Base-by-base conservation (phyloP, 2,113 vertebrate genomes). In the Corythaeola cristata region DNA sequence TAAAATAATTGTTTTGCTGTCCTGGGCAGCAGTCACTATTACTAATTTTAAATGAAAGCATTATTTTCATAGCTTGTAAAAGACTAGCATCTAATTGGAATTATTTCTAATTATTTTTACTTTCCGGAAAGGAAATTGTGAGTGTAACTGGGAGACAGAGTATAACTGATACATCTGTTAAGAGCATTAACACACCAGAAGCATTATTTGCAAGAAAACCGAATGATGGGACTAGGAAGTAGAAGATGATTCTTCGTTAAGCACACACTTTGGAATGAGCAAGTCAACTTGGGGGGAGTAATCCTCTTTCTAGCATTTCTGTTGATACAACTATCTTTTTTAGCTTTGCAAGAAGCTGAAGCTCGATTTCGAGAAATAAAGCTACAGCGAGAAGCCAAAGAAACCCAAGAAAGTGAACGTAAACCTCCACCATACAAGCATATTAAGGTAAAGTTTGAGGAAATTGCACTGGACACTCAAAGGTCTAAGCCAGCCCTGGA, bases 361-460 rank as follows among this genome's bases (percentile, higher is more conserved):
- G 97, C 96, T 75, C 99, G 99, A 56, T 99, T 99, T 95, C 98
- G 98, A 87, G 99, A 99, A 96, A 97, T 99, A 47, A 99, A 99
- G 90, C 98, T 98, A 47, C 98, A 99, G 75, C 98, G 99, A 77
- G 99, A 99, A 95, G 99, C 99, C 82, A 99, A 99, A 97, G 99
- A 99, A 92, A 99, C 99, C 1, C 99, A 99, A 93, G 99, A 99
- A 97, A 99, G 98, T 78, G 99, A 99, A 95, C 98, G 98, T 7
- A 99, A 99, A 89, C 99, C 99, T 7, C 99, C 99, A 2, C 99
- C 99, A 0, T 99, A 99, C 94, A 99, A 99, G 90, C 99, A 99
- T 21, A 99, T 99, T 85, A 99, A 99, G 99, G 99, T 99, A 76
- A 76, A 96, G 75, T 81, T 50, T 67, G 73, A 85, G 73, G 56